Conservation (phyloP, 1,140 invertebrate species). For the Bacillus rossius region DNA sequence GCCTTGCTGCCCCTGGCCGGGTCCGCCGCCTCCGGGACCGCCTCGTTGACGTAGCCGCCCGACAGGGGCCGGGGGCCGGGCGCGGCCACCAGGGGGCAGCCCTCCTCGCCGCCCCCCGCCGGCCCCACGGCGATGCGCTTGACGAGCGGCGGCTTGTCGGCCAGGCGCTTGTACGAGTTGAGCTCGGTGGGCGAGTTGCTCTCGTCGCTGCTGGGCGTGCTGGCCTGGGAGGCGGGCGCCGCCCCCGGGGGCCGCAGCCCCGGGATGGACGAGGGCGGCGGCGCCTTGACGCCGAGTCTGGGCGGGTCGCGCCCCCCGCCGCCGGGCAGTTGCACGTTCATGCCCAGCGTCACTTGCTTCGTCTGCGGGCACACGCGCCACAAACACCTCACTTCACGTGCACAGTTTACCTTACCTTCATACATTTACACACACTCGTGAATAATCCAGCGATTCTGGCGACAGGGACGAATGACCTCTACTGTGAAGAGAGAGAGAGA, state of each 20-base stretch:
- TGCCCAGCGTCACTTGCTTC: constrained; percentile 25
- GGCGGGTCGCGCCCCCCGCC: constrained; percentile 25
- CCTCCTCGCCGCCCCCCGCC: constrained; percentile 46
- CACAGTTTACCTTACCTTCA: no score
- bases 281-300: constrained; percentile 13
- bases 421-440: no score
- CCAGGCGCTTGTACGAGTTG: constrained; percentile 74
- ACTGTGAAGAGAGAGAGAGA: no score
- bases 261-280: constrained; percentile 19
- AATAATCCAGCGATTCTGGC: no score
- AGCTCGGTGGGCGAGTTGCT: constrained; percentile 84
- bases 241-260: constrained; percentile 44
- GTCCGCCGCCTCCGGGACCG: constrained; percentile 46
- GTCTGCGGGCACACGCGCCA: constrained; percentile 10
- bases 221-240: constrained; percentile 46
- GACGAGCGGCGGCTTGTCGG: constrained; percentile 77
- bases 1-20: constrained; percentile 42
- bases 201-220: constrained; percentile 75
- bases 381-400: no score
- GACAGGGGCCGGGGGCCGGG: constrained; percentile 57
- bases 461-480: no score
- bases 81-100: constrained; percentile 45
- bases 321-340: constrained; percentile 49
- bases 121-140: constrained; percentile 67
- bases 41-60: constrained; percentile 73